These are phyloP conservation scores for Numida meleagris DNA, from an alignment of 2,113 vertebrate species.

Conservation along the genomic window DNA sequence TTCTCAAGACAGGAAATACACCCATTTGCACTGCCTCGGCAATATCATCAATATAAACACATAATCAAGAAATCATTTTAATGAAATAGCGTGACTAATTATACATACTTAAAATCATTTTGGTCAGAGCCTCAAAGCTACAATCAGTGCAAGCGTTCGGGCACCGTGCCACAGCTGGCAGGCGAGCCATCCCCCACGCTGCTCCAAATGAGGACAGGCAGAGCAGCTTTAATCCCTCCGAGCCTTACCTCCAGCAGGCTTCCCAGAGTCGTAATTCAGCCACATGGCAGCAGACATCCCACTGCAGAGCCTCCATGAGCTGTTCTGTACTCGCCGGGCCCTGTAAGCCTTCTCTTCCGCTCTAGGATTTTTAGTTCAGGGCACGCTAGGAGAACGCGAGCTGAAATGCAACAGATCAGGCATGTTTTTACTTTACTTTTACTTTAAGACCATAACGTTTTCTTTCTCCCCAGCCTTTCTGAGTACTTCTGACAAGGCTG, in stretches of 20 bases:
- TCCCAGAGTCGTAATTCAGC: background rate
- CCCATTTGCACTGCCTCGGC: background rate
- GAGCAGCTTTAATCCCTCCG: conserved; percentile 5
- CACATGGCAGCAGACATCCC: background rate
- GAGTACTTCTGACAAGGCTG: background rate
- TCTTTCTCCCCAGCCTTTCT: background rate
- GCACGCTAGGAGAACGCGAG: fast-evolving
- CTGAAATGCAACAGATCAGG: background rate
- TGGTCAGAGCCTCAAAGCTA: background rate
- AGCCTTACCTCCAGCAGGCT: background rate
- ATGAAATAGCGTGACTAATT: conserved; percentile 1
- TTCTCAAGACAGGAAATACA: background rate
- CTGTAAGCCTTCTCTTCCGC: background rate
- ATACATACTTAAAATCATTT: background rate
- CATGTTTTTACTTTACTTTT: background rate
- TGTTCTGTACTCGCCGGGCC: background rate
- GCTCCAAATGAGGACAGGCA: conserved; percentile 26
- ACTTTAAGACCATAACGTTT: background rate
- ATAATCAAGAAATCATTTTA: background rate
- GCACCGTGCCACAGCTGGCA: background rate
- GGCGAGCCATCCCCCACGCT: background rate
- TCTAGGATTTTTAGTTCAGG: background rate
- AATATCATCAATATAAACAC: background rate
- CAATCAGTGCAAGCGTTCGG: background rate
- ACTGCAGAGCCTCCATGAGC: background rate